phyloP scores from a whole-genome alignment of 1,140 invertebrate species.

The Euglossa dilemma region DNA sequence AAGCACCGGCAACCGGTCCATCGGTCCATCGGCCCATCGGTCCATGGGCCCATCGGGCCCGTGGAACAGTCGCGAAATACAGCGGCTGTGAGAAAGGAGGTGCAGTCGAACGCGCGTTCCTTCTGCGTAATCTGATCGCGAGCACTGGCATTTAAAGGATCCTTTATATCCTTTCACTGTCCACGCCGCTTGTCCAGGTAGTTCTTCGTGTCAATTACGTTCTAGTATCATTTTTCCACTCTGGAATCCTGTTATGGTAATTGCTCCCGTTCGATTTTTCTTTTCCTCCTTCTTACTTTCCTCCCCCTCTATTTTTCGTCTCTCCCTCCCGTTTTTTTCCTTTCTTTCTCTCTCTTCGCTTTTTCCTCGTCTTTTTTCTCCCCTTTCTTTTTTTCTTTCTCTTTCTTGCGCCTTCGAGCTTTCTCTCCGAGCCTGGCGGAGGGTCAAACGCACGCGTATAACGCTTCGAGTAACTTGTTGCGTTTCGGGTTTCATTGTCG shows the following conservation, averaged over 20 bases:
- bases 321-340: not conserved
- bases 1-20: constrained; percentile 1
- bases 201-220: not conserved
- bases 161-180: constrained; percentile 5
- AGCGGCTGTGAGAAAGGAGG: constrained; percentile 2
- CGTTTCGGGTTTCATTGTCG: not conserved
- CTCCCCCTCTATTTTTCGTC: no score
- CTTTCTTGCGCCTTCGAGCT: not conserved
- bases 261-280: constrained; percentile 31
- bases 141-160: constrained; percentile 35
- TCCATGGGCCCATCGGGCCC: constrained; percentile 14
- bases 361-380: no score
- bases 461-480: not conserved
- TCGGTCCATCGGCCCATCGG: constrained; percentile 53
- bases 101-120: constrained; percentile 16
- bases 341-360: constrained; percentile 18
- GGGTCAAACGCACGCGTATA: not conserved
- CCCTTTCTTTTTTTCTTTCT: constrained; percentile 6
- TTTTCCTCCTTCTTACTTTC: not conserved
- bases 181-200: not conserved
- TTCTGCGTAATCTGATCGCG: constrained; percentile 18
- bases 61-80: constrained; percentile 38
- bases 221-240: not conserved
- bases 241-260: not conserved
- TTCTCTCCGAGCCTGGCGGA: not conserved